Evolutionary conservation across 2,888 invertebrate species (phyloP), one percentile per base, ranked within the genome.

Genomic region (Torymus texanus): DNA sequence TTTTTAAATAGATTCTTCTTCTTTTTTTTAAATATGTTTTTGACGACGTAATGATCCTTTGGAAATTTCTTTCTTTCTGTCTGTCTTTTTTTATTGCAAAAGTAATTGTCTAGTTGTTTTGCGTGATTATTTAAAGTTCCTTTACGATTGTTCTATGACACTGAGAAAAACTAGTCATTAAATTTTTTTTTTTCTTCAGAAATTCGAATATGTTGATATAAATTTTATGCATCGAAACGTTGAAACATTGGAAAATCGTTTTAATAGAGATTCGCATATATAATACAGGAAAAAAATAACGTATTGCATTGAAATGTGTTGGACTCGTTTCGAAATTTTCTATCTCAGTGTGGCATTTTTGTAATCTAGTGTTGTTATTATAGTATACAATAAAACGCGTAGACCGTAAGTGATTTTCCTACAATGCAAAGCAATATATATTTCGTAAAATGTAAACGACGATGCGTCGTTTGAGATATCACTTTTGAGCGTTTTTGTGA

Each of bases 281-380:
- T 29, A 29, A 2, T 4, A 41, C 10, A 41, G 41, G 8, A 41
- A 41, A 41, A 5, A 41, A 29, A 29, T 29, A 29, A 41, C 41
- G 41, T 8, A 41, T 41, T 41, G 41, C 41, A 41, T 41, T 41
- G 41, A 41, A 41, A 41, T 41, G 41, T 41, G 5, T 68, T 59
- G 24, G 61, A 55, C 29, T 62, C 41, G 5, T 55, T 75, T 75
- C 65, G 53, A 58, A 71, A 76, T 70, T 8, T 63, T 56, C 62
- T 56, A 16, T 55, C 56, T 70, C 50, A 24, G 55, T 63, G 51
- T 75, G 21, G 55, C 41, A 62, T 75, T 76, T 63, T 61, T 18
- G 16, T 18, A 70, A 66, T 29, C 4, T 65, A 73, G 51, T 56
- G 11, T 56, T 21, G 29, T 56, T 68, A n/a, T 50, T 50, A n/a